Percentiles rank a stretch among this genome's conserved stretches.
phyloP scores from a whole-genome alignment of 2,797 vertebrate genomes.

The Gallinago stenura region DNA sequence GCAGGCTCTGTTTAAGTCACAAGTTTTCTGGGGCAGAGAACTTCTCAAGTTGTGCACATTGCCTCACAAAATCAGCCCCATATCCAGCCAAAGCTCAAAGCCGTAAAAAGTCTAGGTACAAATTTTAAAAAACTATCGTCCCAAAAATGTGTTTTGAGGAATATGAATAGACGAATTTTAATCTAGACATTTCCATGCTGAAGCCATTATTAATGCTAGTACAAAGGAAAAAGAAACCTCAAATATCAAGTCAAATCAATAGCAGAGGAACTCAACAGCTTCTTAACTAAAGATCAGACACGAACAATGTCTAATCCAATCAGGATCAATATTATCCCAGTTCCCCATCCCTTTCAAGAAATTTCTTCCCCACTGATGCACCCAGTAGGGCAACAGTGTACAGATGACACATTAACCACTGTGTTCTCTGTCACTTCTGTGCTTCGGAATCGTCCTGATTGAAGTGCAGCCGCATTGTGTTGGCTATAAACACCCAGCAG shows the following conservation, averaged over 20 bases:
- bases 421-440: not conserved
- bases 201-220: not conserved
- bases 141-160: not conserved
- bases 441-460: not conserved
- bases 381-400: not conserved
- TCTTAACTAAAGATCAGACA: slow-evolving; percentile 46
- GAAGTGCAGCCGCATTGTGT: not conserved
- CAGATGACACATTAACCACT: not conserved
- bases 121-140: not conserved
- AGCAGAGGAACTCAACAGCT: slow-evolving; percentile 14
- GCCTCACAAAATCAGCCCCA: not conserved
- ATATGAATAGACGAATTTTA: not conserved
- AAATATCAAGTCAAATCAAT: slow-evolving; percentile 21
- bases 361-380: not conserved
- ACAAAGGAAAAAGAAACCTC: slow-evolving; percentile 6
- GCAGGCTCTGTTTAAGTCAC: not conserved
- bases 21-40: not conserved
- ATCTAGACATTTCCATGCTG: not conserved
- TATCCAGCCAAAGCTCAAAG: not conserved
- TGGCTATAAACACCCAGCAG: not conserved
- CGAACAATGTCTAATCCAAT: slow-evolving; percentile 34
- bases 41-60: not conserved
- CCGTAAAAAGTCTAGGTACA: not conserved
- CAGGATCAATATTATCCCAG: slow-evolving; percentile 45
- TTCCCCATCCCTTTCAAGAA: slow-evolving; percentile 5